Conservation (phyloP, 2,113 vertebrate genomes). For the Trogon surrucura region DNA sequence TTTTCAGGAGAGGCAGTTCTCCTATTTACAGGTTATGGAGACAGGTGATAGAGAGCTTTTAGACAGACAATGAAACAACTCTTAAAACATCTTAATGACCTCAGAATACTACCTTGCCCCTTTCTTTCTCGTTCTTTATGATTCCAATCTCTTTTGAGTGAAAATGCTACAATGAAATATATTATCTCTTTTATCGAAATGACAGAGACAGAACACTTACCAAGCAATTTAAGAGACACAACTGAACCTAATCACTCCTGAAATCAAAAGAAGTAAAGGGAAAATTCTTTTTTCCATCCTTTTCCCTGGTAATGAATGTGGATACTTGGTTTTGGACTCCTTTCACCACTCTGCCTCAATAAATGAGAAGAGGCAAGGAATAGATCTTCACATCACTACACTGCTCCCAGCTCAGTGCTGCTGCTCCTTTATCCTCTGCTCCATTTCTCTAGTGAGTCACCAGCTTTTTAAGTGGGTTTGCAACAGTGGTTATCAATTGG, state of each 20-base stretch:
- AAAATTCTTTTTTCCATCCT: not conserved
- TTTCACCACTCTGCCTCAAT: not conserved
- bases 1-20: not conserved
- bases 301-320: constrained; percentile 17
- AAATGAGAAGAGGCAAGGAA: constrained; percentile 13
- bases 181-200: constrained; percentile 29
- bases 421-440: not conserved
- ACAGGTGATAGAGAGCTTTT: not conserved
- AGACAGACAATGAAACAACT: not conserved
- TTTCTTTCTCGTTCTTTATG: not conserved
- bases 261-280: constrained; percentile 46
- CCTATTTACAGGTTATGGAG: constrained; percentile 12
- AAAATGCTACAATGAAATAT: constrained; percentile 25
- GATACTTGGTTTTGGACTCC: constrained; percentile 9
- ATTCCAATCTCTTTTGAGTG: constrained; percentile 17
- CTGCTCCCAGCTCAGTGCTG: not conserved
- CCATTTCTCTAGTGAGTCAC: not conserved
- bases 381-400: not conserved
- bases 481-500: not conserved
- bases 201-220: constrained; percentile 27
- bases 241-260: constrained; percentile 43
- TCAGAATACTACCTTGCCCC: not conserved
- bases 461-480: not conserved
- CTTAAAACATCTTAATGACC: constrained; percentile 20
- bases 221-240: constrained; percentile 25